Evolutionary conservation across 2,888 invertebrate species (phyloP), one percentile per base, ranked within the genome.

Genomic region (Tetropium fuscum): DNA sequence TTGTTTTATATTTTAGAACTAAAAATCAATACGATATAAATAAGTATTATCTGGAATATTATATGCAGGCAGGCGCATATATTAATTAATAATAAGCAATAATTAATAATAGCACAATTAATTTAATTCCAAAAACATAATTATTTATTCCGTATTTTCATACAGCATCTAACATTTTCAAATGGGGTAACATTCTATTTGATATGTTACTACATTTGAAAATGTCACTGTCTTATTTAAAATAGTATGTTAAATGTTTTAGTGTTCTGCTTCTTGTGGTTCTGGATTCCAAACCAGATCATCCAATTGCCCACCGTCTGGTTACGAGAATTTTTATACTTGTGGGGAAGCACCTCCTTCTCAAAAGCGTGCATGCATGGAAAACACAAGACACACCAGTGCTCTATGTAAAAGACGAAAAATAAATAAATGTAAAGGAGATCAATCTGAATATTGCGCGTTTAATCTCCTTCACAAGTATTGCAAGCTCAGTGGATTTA

Each of bases 251-350:
- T 18, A n/a, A 38, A 2, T 22, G 1, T 78, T 77, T n/a, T 74
- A 89, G 88, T 90, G 90, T 77, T 88, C 88, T 1, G 81, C 84
- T 27, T 84, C 83, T 0, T 89, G 88, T 70, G 88, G 88, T 0
- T 82, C 82, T 1, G 88, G 88, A 0, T 72, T 85, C 1, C 85
- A 87, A 7, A 81, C 82, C 0, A 83, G 87, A 2, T 63, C 86
- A 0, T 80, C 86, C 0, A 74, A 82, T 1, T 89, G 89, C 66
- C 84, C 85, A 0, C 85, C 85, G 0, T 69, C 83, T 0, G 79
- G 83, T 55, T 84, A 82, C 1, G 81, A 83, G 67, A 70, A 73
- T 19, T 73, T 78, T 5, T 81, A 76, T 60, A 81, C 84, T 0
- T 89, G 89, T 72, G 88, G 87, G 0, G 80, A 84, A 1, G 81